phyloP scores from a whole-genome alignment of 2,888 invertebrate species.

The Eutolmus rufibarbis region DNA sequence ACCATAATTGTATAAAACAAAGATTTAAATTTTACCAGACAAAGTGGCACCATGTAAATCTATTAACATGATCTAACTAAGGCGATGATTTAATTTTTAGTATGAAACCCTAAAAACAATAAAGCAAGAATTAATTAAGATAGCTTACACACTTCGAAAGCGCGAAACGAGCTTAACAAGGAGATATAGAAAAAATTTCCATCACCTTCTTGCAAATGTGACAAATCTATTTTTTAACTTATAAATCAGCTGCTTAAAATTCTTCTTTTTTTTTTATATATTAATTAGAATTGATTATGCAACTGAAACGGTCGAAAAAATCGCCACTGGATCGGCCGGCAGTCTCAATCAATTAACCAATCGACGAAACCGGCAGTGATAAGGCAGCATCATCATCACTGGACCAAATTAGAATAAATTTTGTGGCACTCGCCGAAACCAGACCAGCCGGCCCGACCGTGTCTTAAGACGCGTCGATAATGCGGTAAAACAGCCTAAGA shows the following conservation, averaged over 20 bases:
- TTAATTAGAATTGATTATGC: background rate
- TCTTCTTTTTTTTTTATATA: background rate
- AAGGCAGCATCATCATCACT: background rate
- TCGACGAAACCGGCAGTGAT: background rate
- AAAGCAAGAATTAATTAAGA: background rate
- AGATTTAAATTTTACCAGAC: no score
- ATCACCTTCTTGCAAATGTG: background rate
- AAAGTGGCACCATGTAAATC: no score
- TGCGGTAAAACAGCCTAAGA: background rate
- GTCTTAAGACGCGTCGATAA: background rate
- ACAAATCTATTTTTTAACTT: background rate
- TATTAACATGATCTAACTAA: background rate
- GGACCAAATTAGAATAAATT: background rate
- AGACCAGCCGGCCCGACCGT: background rate
- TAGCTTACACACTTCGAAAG: background rate
- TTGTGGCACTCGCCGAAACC: background rate
- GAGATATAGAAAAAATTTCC: background rate
- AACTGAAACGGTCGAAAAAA: background rate
- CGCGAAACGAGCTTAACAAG: background rate
- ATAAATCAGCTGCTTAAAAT: background rate
- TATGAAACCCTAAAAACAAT: background rate
- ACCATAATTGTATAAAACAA: no score
- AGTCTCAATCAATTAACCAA: background rate
- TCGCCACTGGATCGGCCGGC: background rate
- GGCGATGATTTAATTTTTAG: background rate